Conservation (phyloP, 2,888 invertebrate genomes). For the Alloplasta piceator region DNA sequence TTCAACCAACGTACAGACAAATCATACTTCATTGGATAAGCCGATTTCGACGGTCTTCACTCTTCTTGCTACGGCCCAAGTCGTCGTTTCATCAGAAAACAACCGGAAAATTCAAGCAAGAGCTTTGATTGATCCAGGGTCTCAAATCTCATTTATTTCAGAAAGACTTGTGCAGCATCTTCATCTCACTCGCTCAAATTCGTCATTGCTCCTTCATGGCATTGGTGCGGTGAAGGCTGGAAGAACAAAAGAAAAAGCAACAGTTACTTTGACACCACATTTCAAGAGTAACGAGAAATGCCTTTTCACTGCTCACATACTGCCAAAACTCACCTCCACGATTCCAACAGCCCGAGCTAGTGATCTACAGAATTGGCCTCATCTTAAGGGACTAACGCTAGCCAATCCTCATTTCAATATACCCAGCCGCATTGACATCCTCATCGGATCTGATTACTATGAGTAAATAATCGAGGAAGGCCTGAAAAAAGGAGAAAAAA, state of each 20-base stretch:
- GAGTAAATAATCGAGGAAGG: neutral
- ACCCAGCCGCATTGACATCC: neutral
- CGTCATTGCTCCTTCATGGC: neutral
- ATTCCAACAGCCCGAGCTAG: too few species aligned
- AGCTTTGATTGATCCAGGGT: slow-evolving; percentile 5
- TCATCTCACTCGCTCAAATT: neutral
- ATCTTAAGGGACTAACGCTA: neutral
- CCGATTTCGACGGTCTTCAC: too few species aligned
- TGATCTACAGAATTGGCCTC: too few species aligned
- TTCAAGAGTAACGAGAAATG: neutral
- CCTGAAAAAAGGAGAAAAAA: neutral
- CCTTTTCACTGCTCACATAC: neutral
- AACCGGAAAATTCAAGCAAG: too few species aligned
- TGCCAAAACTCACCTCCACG: neutral
- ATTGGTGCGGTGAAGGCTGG: neutral
- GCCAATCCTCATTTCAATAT: neutral
- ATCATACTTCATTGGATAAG: too few species aligned
- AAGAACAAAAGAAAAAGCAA: neutral
- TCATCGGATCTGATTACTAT: neutral
- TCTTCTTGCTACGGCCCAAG: too few species aligned
- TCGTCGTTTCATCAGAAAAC: too few species aligned
- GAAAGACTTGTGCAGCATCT: slow-evolving; percentile 11
- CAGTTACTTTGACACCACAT: neutral
- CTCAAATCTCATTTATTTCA: slow-evolving; percentile 1
- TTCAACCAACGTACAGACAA: too few species aligned